Conservation (phyloP, 2,888 invertebrate species). For the Andrena trimmerana region DNA sequence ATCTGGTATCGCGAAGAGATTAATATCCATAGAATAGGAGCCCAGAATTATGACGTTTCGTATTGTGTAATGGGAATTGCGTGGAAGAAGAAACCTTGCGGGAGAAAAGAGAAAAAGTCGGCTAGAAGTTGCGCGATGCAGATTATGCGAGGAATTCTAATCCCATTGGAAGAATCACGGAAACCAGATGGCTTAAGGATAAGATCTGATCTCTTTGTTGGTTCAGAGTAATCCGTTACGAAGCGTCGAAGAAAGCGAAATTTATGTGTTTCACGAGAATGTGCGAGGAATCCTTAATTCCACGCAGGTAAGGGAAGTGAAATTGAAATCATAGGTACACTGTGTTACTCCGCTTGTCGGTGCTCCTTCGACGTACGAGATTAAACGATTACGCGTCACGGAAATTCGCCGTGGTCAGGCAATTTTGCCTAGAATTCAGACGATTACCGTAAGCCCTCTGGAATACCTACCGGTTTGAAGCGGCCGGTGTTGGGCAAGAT, state of each 20-base stretch:
- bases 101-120: conserved; percentile 21
- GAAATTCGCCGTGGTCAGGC: conserved; percentile 30
- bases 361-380: neutral
- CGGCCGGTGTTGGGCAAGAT: conserved; percentile 49
- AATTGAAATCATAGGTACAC: conserved; percentile 9
- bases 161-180: conserved; percentile 46
- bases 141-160: conserved; percentile 50
- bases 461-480: conserved; percentile 55
- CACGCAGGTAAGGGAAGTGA: neutral
- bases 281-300: conserved; percentile 31
- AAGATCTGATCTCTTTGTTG: conserved; percentile 44
- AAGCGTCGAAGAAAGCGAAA: conserved; percentile 14
- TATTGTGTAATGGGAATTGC: conserved; percentile 25
- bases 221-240: conserved; percentile 39
- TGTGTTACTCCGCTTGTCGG: conserved; percentile 10
- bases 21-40: neutral
- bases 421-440: conserved; percentile 39
- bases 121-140: conserved; percentile 41
- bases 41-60: neutral
- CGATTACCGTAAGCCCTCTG: conserved; percentile 29
- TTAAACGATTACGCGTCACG: conserved; percentile 43
- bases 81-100: conserved; percentile 4
- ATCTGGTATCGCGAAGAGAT: neutral
- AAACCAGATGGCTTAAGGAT: conserved; percentile 46
- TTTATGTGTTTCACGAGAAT: conserved; percentile 9